Conservation (phyloP, 2,797 vertebrate species). For the Mormyrops boulengeri region DNA sequence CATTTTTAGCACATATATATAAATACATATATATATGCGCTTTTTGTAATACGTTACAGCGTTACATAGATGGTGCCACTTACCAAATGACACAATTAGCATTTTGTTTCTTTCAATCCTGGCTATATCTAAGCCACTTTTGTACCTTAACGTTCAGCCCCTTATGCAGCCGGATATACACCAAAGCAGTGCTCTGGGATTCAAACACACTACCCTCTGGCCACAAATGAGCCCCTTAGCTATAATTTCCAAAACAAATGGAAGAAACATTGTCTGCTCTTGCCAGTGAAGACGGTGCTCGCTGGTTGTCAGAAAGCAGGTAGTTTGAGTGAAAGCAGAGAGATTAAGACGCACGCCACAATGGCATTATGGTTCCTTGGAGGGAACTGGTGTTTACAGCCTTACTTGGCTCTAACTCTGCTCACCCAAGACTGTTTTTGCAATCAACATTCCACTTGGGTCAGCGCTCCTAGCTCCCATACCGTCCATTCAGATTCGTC, state of each 20-base stretch:
- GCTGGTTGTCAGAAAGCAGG: not conserved
- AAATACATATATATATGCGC: not conserved
- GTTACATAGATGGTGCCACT: not conserved
- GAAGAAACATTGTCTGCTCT: not conserved
- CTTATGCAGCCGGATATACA: not conserved
- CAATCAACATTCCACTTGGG: constrained; percentile 19
- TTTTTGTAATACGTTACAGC: not conserved
- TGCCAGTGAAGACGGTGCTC: not conserved
- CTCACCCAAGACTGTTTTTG: constrained; percentile 12
- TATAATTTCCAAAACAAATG: not conserved
- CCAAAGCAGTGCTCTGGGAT: not conserved
- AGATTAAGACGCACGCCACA: not conserved
- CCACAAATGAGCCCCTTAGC: not conserved
- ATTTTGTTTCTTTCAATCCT: not conserved
- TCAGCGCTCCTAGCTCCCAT: not conserved
- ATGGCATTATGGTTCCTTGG: not conserved
- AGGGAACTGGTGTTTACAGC: not conserved
- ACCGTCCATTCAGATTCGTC: constrained; percentile 22
- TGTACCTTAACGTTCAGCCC: not conserved
- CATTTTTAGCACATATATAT: not conserved
- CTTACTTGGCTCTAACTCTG: constrained; percentile 9
- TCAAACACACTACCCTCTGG: not conserved
- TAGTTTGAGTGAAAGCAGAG: constrained; percentile 16
- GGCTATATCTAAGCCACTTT: not conserved
- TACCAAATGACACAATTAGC: not conserved